Evolutionary conservation across 1,140 invertebrate species (phyloP), one percentile per base, ranked within the genome.

Genomic region (Pseudomyrmex sp.): DNA sequence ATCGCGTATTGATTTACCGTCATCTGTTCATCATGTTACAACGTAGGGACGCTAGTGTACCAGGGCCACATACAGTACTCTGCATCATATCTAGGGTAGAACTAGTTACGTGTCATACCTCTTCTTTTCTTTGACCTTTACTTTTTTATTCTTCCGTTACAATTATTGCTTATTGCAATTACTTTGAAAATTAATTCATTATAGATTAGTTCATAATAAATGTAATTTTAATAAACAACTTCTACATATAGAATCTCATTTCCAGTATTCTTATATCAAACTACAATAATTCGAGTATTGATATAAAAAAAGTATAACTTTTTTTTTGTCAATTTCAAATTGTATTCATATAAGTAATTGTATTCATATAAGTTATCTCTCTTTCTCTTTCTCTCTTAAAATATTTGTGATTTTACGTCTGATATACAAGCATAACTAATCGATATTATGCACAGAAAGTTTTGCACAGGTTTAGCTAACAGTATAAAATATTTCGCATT

Each of bases 11-110:
- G 94, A 94, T 94, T 94, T 91, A 86, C 90, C 93, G 93, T 94
- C 94, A 94, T 84, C 82, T 90, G 93, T 93, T 92, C 93, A 93
- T 94, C 93, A 94, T 93, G 91, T 92, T 93, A 93, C 93, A 93
- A 93, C 91, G 92, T 89, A 93, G 82, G 91, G 93, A 93, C 94
- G 93, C 93, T 85, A 83, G 80, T 18, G 85, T 93, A 94, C 90
- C 93, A 94, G 94, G 94, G 75, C 63, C 84, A 88, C 93, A 94
- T 93, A 88, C 63, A 26, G 76, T n/a, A 59, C 74, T 26, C 18
- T 2, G 79, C 85, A 85, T 73, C 84, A 68, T 85, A 70, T 82
- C 65, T 70, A 48, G 58, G 20, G n/a, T 58, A n/a, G 52, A 18
- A 44, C 54, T 72, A 72, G 66, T 80, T 20, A 72, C 69, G 61